A percentile compares a stretch with the other conserved stretches of the same genome.
Conservation (phyloP, 2,113 vertebrate species). For the Shinisaurus crocodilurus region DNA sequence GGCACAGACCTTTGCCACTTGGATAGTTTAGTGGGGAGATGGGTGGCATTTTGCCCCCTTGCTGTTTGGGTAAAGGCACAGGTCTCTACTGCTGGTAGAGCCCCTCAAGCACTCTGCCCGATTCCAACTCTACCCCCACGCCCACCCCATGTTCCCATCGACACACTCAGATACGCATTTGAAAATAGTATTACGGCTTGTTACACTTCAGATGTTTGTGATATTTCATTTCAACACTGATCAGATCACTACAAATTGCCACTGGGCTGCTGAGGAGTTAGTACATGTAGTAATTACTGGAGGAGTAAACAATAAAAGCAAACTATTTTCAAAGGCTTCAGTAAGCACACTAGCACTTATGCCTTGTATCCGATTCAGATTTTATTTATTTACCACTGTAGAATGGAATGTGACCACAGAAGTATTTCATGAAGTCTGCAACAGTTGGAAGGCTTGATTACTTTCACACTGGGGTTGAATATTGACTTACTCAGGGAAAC, state of each 20-base stretch:
- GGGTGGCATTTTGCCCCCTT: not conserved
- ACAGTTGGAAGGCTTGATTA: not conserved
- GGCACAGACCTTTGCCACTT: no score
- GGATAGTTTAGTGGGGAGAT: not conserved
- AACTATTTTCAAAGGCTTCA: not conserved
- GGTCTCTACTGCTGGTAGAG: not conserved
- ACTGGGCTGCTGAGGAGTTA: not conserved
- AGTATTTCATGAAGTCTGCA: not conserved
- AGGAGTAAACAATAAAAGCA: not conserved
- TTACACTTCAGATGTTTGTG: not conserved
- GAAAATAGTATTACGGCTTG: not conserved
- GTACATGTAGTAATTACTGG: not conserved
- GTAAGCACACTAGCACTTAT: not conserved
- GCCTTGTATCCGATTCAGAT: not conserved
- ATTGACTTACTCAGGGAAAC: not conserved
- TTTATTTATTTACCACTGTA: not conserved
- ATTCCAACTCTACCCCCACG: not conserved
- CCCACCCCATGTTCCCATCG: not conserved
- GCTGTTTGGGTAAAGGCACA: not conserved
- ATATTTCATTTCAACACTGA: not conserved
- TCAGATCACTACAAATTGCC: not conserved
- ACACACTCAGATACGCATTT: not conserved
- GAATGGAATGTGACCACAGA: not conserved
- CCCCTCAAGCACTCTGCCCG: not conserved
- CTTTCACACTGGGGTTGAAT: not conserved